A percentile compares a stretch with the other conserved stretches of the same genome.
phyloP scores from a whole-genome alignment of 2,888 invertebrate genomes.

The Cataglyphis livida region DNA sequence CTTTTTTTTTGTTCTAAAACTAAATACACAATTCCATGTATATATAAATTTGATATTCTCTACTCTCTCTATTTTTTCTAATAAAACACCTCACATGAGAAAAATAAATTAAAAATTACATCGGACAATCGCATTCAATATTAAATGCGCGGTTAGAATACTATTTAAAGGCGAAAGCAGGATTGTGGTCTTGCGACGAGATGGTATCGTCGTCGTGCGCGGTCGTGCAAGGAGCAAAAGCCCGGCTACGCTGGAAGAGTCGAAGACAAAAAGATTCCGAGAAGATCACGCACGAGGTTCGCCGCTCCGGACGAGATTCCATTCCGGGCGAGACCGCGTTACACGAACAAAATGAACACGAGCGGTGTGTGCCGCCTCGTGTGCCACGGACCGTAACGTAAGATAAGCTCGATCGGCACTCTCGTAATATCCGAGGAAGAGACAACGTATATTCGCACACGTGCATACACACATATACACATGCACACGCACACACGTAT shows the following conservation, averaged over 20 bases:
- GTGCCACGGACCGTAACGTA: conserved; percentile 64
- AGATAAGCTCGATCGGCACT: conserved; percentile 64
- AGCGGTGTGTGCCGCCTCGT: conserved; percentile 57
- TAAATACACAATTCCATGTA: neutral
- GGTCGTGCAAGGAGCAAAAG: conserved; percentile 11
- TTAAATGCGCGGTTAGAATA: neutral
- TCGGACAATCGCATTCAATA: neutral
- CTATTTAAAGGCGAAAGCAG: neutral
- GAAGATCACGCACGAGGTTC: conserved; percentile 56
- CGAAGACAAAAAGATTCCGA: conserved; percentile 56
- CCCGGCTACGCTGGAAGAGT: conserved; percentile 38
- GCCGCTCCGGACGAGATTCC: conserved; percentile 74
- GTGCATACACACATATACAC: neutral
- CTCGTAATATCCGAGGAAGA: conserved; percentile 57
- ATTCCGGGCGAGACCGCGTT: conserved; percentile 70
- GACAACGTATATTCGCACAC: conserved; percentile 43
- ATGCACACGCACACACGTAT: no score
- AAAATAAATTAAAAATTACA: neutral
- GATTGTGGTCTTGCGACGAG: neutral
- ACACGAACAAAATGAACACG: conserved; percentile 28
- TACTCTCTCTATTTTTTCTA: neutral
- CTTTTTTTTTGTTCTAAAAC: neutral
- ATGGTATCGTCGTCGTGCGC: neutral
- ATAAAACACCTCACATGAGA: neutral
- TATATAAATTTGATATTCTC: neutral